phyloP scores from a whole-genome alignment of 2,888 invertebrate genomes.

The Opisthograptis luteolata region DNA sequence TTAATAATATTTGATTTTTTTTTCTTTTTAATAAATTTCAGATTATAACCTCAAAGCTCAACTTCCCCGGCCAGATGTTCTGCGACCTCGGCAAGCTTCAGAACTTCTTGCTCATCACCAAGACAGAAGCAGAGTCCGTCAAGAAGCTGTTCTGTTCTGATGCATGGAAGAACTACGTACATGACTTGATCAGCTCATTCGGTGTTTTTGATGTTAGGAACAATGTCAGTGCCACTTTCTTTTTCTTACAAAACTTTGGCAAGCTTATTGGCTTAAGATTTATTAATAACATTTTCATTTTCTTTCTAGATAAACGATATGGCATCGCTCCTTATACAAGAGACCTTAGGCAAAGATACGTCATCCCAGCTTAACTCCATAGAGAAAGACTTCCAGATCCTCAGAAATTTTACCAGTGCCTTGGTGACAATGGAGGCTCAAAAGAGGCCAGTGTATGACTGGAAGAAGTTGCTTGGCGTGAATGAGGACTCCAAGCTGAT shows the following conservation, averaged over 20 bases:
- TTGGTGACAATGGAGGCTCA: constrained; percentile 48
- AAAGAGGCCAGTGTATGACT: constrained; percentile 45
- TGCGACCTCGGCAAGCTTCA: constrained; percentile 67
- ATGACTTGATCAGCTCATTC: constrained; percentile 66
- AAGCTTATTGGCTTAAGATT: not conserved
- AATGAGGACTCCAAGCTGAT: constrained; percentile 58
- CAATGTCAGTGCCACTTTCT: constrained; percentile 61
- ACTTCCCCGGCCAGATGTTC: constrained; percentile 67
- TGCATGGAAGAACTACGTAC: constrained; percentile 66
- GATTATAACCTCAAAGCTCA: constrained; percentile 71
- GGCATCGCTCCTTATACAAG: constrained; percentile 73
- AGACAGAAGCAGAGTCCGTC: constrained; percentile 52
- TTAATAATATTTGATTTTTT: not conserved
- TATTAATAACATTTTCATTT: not conserved
- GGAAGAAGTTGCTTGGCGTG: constrained; percentile 56
- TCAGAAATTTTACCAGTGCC: constrained; percentile 60
- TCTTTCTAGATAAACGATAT: constrained; percentile 69
- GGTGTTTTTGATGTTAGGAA: constrained; percentile 70
- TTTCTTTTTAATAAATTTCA: constrained; percentile 39
- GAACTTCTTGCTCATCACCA: constrained; percentile 61
- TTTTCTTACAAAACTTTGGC: too few species aligned
- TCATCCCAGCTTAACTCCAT: constrained; percentile 64
- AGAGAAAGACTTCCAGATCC: constrained; percentile 62
- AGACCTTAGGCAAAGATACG: constrained; percentile 73
- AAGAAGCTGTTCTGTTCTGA: constrained; percentile 65